Percentiles rank a stretch among this genome's conserved stretches.
phyloP scores from a whole-genome alignment of 2,797 vertebrate species.

The Sebastes minor region DNA sequence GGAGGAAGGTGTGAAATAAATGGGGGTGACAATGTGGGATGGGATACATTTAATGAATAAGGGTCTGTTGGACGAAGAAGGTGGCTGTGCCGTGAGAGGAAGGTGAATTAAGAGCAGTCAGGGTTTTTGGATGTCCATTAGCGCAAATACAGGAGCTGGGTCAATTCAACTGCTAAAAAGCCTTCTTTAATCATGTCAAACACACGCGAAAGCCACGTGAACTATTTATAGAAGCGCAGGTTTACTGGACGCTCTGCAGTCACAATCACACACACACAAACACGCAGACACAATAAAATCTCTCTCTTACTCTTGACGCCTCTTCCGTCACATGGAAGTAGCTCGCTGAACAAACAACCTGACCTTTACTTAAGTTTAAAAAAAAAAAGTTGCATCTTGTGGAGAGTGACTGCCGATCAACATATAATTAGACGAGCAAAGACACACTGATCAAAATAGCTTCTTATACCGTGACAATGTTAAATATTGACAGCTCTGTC shows the following conservation, averaged over 20 bases:
- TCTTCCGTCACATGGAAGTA: constrained; percentile 11
- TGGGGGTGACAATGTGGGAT: background rate
- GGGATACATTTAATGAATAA: background rate
- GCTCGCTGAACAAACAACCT: constrained; percentile 3
- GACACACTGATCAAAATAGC: constrained; percentile 18
- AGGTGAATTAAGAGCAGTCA: background rate
- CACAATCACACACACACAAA: constrained; percentile 34
- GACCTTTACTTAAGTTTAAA: constrained; percentile 40
- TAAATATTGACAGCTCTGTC: background rate
- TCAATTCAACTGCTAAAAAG: constrained; percentile 61
- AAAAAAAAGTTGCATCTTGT: background rate
- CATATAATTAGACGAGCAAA: constrained; percentile 18
- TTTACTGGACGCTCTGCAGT: constrained; percentile 25
- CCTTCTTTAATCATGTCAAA: constrained; percentile 55
- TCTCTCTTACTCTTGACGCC: background rate
- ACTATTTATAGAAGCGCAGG: constrained; percentile 62
- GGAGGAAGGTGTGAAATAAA: constrained; percentile 9
- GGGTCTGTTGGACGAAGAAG: background rate
- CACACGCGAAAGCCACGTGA: constrained; percentile 14
- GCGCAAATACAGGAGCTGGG: constrained; percentile 16
- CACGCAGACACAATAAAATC: constrained; percentile 25
- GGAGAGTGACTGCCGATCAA: constrained; percentile 29
- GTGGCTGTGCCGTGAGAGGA: background rate
- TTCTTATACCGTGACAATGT: background rate
- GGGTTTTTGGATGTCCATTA: constrained; percentile 52